Evolutionary conservation across 1,140 invertebrate genomes (phyloP).

Genomic region (Heliconius nattereri): DNA sequence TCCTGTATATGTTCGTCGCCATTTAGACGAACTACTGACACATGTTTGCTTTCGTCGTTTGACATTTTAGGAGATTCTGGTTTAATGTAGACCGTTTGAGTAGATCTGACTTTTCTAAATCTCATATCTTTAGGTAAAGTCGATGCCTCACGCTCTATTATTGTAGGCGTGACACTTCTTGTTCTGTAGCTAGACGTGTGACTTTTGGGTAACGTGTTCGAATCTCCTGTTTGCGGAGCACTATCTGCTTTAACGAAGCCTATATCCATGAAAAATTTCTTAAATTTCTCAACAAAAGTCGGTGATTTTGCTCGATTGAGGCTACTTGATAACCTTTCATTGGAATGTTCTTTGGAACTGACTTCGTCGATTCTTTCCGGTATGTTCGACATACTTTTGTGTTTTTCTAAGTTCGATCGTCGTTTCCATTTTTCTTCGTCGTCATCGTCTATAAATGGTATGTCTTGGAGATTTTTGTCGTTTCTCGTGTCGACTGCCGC

Average conservation of each 20-base stretch:
- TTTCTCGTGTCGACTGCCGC: constrained; percentile 73
- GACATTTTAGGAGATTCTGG: constrained; percentile 59
- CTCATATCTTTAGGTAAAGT: constrained; percentile 76
- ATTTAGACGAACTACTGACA: constrained; percentile 69
- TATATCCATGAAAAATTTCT: constrained; percentile 73
- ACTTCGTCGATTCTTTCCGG: constrained; percentile 69
- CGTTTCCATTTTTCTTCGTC: constrained; percentile 61
- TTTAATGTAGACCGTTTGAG: constrained; percentile 71
- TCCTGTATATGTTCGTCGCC: constrained; percentile 67
- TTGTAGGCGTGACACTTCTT: constrained; percentile 55
- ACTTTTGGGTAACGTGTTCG: constrained; percentile 66
- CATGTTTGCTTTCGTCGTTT: constrained; percentile 57
- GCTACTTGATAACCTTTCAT: constrained; percentile 64
- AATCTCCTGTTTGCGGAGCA: constrained; percentile 32
- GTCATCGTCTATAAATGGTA: constrained; percentile 76
- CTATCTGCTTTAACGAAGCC: constrained; percentile 65
- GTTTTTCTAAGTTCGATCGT: constrained; percentile 61
- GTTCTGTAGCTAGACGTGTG: constrained; percentile 64
- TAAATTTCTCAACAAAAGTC: constrained; percentile 75
- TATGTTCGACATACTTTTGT: constrained; percentile 74
- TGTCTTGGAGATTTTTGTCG: constrained; percentile 73
- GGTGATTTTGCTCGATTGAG: constrained; percentile 72
- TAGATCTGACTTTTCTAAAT: constrained; percentile 69
- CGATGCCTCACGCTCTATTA: constrained; percentile 60
- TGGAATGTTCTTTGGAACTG: constrained; percentile 59